Percentiles rank a stretch among this genome's conserved stretches.
Conservation (phyloP, 2,797 vertebrate species). For the Phalloptychus januarius region DNA sequence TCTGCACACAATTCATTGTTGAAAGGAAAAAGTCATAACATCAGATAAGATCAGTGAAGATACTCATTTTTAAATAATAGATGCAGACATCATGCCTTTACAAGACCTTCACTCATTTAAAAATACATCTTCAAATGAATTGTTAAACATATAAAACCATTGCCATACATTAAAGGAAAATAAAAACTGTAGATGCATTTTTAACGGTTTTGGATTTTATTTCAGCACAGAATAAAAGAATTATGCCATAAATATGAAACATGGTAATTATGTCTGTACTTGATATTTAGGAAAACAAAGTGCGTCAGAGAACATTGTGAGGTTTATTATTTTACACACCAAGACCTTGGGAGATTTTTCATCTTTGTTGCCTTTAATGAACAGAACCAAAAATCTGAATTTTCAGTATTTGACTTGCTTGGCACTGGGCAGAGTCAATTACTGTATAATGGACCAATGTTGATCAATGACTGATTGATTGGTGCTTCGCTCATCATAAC, state of each 20-base stretch:
- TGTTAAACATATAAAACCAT: background rate
- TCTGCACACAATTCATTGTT: background rate
- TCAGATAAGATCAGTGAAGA: background rate
- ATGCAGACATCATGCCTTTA: background rate
- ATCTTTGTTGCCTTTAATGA: background rate
- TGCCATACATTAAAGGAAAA: background rate
- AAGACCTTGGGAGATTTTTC: background rate
- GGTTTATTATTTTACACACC: background rate
- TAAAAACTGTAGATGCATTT: background rate
- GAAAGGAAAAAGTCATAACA: background rate
- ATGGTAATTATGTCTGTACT: background rate
- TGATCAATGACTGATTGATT: background rate
- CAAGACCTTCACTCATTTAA: background rate
- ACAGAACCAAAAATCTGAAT: background rate
- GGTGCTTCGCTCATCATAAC: background rate
- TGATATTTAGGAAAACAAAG: background rate
- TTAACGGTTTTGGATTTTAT: background rate
- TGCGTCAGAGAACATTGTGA: background rate
- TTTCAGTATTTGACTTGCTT: background rate
- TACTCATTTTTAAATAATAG: background rate
- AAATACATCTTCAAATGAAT: background rate
- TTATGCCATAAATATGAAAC: background rate
- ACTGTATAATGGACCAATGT: background rate
- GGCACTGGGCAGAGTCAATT: background rate
- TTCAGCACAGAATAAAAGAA: background rate